These are phyloP conservation scores for Remorina albescens DNA, from an alignment of 2,797 vertebrate species.

Conservation along the genomic window DNA sequence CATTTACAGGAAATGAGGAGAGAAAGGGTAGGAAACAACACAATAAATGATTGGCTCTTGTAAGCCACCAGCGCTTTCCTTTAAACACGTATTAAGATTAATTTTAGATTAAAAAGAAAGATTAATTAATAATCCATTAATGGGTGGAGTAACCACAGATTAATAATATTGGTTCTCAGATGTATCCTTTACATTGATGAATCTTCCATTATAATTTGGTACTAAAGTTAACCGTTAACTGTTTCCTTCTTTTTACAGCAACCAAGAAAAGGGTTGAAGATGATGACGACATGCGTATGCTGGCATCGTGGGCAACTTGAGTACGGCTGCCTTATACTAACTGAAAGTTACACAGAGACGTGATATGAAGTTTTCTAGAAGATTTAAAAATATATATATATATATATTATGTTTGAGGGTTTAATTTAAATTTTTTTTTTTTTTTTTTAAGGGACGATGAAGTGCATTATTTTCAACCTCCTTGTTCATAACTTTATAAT, in stretches of 20 bases:
- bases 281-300: constrained; percentile 83
- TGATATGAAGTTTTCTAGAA: background rate
- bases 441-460: constrained; percentile 48
- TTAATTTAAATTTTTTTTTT: background rate
- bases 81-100: background rate
- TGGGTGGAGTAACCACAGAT: background rate
- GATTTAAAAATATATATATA: background rate
- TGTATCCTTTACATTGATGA: background rate
- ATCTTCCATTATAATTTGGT: background rate
- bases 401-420: background rate
- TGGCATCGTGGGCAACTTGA: constrained; percentile 81
- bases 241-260: constrained; percentile 62
- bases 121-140: background rate
- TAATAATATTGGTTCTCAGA: background rate
- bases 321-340: background rate
- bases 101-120: too few relatives aligned
- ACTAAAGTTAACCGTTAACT: background rate
- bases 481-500: background rate
- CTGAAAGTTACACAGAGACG: background rate
- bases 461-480: constrained; percentile 11
- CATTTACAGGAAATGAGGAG: background rate
- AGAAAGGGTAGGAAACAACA: background rate
- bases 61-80: background rate
- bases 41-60: background rate
- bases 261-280: constrained; percentile 83